A percentile compares a stretch with the other conserved stretches of the same genome.
These are phyloP conservation scores for Hippocampus guttulatus DNA, from an alignment of 2,113 vertebrate species.

Conservation along the genomic window DNA sequence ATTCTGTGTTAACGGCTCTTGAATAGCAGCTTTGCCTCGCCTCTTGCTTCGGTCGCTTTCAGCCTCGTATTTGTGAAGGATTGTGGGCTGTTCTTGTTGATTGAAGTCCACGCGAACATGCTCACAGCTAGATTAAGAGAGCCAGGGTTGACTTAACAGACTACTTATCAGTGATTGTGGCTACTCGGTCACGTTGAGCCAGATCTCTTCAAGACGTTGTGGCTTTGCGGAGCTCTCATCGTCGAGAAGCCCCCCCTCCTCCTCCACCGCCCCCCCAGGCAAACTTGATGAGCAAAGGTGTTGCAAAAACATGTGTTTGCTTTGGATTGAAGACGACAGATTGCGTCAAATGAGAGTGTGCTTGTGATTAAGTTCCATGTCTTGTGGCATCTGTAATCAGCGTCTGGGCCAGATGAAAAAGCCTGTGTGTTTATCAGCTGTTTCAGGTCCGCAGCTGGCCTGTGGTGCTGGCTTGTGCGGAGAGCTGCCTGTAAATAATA, in stretches of 20 bases:
- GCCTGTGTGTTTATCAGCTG: slow-evolving; percentile 76
- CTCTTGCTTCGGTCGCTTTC: neutral
- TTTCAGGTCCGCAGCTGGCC: slow-evolving; percentile 74
- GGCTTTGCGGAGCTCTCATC: neutral
- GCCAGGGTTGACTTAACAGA: slow-evolving; percentile 1
- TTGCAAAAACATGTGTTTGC: slow-evolving; percentile 54
- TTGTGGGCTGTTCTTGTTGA: neutral
- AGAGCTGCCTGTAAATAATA: slow-evolving; percentile 70
- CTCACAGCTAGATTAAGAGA: slow-evolving; percentile 1
- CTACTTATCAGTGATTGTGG: slow-evolving; percentile 3
- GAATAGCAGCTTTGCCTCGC: neutral
- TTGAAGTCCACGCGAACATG: neutral
- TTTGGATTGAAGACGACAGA: slow-evolving; percentile 53
- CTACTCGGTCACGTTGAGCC: neutral
- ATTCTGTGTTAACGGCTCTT: neutral
- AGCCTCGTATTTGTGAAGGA: neutral
- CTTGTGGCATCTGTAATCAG: slow-evolving; percentile 78
- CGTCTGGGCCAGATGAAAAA: slow-evolving; percentile 75
- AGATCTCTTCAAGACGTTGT: neutral
- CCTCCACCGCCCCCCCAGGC: slow-evolving; percentile 14
- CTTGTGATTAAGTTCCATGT: slow-evolving; percentile 70
- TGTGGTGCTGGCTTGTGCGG: slow-evolving; percentile 48
- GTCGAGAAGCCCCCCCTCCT: neutral
- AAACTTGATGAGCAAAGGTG: slow-evolving; percentile 58
- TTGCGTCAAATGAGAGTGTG: slow-evolving; percentile 71